Evolutionary conservation across 2,797 vertebrate genomes (phyloP).

Genomic region (Basileuterus tristriatus): DNA sequence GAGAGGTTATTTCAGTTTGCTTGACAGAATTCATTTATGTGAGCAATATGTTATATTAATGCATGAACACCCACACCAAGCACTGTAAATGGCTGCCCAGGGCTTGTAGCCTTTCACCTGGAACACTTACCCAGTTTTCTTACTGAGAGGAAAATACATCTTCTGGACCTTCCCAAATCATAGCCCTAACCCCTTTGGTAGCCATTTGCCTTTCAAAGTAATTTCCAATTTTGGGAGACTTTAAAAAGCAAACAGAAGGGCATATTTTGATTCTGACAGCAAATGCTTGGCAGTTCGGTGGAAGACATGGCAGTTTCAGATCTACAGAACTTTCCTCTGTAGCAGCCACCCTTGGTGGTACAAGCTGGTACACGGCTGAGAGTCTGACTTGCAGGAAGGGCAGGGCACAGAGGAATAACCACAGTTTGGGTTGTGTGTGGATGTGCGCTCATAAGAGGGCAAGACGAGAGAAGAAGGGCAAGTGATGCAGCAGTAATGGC

Average conservation of each 20-base stretch:
- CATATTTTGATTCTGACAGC: background rate
- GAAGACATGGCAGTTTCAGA: background rate
- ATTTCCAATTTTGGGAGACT: background rate
- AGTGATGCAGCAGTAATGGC: background rate
- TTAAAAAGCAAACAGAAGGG: conserved; percentile 6
- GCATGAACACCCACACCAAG: background rate
- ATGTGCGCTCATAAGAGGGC: accelerated
- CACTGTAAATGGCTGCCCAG: background rate
- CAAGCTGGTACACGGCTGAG: background rate
- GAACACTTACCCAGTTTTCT: background rate
- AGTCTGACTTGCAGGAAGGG: background rate
- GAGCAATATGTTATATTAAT: conserved; percentile 19
- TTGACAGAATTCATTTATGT: conserved; percentile 24
- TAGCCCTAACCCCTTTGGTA: background rate
- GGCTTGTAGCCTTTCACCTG: background rate
- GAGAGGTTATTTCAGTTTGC: conserved; percentile 37
- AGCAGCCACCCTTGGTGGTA: background rate
- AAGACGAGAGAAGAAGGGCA: background rate
- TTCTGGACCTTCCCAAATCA: background rate
- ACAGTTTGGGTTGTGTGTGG: background rate
- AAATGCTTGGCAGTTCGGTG: background rate
- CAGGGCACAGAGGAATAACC: background rate
- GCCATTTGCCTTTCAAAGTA: background rate
- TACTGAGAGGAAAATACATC: background rate
- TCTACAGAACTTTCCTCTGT: background rate